Base-by-base conservation (phyloP, 2,797 vertebrate species). In the Allobates femoralis region DNA sequence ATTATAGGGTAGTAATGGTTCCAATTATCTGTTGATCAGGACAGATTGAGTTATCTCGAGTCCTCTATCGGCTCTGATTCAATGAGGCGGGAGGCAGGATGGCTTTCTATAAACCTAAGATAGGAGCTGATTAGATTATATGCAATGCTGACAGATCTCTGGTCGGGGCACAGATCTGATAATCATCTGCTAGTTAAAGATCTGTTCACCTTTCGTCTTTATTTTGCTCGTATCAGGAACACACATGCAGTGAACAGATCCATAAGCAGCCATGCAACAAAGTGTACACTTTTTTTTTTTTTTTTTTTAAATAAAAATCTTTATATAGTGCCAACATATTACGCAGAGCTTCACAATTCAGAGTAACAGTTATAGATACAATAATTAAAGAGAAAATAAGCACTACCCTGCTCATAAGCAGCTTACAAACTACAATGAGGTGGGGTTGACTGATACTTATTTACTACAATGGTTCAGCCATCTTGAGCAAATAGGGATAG, bases 21-120 rank as follows among this genome's bases (percentile, higher is more conserved):
- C 81, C 81, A 83, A 74, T 73, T 56, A 50, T 84, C 37, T 66
- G 56, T 28, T 84, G 56, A 84, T 66, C 71, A 76, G 83, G 41
- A 77, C 32, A 66, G 56, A 75, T 51, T 84, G 34, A 64, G 34
- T 62, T 75, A 83, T 60, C 51, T 37, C 4, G 21, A 37, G 55
- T 79, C 56, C 32, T 79, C 51, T 32, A 55, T 53, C 19, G 50
- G 18, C 26, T 77, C 50, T 77, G n/a, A 77, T 77, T 32, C 28
- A 77, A 55, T 77, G 28, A 77, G 55, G 75, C 50, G 75, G 28
- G 75, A 55, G 75, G 50, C 30, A 32, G 50, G 56, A 77, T 34
- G 51, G 30, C 28, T 55, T 77, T 77, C 51, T 46, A 41, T 41
- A 71, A 82, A 71, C 28, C 28, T 51, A 8, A 23, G 66, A 71